A percentile compares a stretch with the other conserved stretches of the same genome.
Conservation (phyloP, 2,888 invertebrate genomes). For the Lapara coniferarum region DNA sequence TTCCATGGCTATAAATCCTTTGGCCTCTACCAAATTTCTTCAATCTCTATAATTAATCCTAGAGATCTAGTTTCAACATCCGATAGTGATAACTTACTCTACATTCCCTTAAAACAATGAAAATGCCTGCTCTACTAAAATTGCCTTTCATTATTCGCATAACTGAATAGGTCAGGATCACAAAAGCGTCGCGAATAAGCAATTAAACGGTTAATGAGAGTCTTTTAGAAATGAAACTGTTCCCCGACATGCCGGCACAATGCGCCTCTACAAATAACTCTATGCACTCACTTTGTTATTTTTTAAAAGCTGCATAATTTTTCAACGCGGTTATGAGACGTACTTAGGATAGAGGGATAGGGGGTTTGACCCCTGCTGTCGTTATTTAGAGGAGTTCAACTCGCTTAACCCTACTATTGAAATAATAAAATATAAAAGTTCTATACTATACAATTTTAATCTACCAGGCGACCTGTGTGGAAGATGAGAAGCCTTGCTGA, state of each 20-base stretch:
- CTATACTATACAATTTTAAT: too few species aligned
- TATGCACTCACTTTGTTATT: conserved; percentile 16
- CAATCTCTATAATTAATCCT: background rate
- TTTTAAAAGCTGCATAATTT: conserved; percentile 16
- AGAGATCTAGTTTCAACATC: too few species aligned
- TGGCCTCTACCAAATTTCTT: background rate
- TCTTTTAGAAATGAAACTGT: conserved; percentile 16
- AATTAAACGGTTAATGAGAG: conserved; percentile 13
- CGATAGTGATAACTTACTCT: background rate
- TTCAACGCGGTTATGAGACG: background rate
- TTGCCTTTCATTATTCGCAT: conserved; percentile 13
- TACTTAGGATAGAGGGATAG: too few species aligned
- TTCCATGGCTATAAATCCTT: too few species aligned
- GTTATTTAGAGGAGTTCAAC: background rate
- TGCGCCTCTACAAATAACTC: conserved; percentile 13
- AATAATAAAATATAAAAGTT: too few species aligned
- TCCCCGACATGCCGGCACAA: conserved; percentile 9
- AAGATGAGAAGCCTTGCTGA: too few species aligned
- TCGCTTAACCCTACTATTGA: too few species aligned
- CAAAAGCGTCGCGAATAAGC: conserved; percentile 11
- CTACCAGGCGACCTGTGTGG: too few species aligned
- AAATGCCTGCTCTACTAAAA: background rate
- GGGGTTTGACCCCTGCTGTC: background rate
- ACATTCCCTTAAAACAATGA: background rate
- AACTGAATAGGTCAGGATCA: conserved; percentile 12